Evolutionary conservation across 2,797 vertebrate species (phyloP).

Genomic region (Clarias pachynema): DNA sequence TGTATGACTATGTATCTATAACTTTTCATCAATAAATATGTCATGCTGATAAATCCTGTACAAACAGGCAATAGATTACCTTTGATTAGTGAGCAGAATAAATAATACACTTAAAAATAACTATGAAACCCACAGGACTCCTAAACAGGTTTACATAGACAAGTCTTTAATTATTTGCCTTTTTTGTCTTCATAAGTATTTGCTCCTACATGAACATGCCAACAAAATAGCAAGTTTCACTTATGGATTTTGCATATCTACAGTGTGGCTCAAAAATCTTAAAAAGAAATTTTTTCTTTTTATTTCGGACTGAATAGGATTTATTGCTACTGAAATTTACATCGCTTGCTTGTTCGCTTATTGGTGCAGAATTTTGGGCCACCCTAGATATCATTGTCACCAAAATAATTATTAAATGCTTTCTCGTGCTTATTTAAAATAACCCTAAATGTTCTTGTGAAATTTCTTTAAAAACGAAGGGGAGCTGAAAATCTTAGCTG

Average conservation of each 20-base stretch:
- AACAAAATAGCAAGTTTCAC: neutral
- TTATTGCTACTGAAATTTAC: too few species aligned
- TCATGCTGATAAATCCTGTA: neutral
- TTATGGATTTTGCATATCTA: constrained; percentile 8
- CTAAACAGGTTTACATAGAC: neutral
- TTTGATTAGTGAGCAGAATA: neutral
- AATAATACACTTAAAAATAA: neutral
- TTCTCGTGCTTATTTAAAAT: constrained; percentile 21
- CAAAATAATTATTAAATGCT: neutral
- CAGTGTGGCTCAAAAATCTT: too few species aligned
- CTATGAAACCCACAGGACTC: neutral
- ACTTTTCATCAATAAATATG: neutral
- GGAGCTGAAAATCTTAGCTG: neutral
- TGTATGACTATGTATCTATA: too few species aligned
- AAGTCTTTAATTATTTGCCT: constrained; percentile 17
- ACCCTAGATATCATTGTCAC: constrained; percentile 9
- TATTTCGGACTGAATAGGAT: too few species aligned
- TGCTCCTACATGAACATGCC: constrained; percentile 1
- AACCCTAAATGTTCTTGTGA: neutral
- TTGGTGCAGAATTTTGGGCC: too few species aligned
- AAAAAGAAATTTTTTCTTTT: too few species aligned
- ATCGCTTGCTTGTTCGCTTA: too few species aligned
- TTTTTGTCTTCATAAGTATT: constrained; percentile 11
- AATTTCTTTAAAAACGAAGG: neutral
- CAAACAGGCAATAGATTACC: neutral